Evolutionary conservation across 2,888 invertebrate genomes (phyloP).

Genomic region (Pseudanteris insignis): DNA sequence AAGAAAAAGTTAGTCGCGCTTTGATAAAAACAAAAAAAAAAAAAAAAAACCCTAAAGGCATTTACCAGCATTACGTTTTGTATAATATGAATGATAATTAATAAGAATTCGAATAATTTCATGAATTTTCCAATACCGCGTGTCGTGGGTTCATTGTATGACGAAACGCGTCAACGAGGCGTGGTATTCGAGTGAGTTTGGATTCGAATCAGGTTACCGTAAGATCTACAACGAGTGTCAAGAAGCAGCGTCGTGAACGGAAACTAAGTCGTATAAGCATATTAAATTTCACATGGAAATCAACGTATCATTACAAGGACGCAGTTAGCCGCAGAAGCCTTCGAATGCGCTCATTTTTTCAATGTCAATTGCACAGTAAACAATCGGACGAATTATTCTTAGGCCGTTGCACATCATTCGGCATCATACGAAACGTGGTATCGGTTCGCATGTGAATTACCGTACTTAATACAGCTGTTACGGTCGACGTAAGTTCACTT

Average conservation of each 20-base stretch:
- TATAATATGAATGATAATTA: constrained; percentile 15
- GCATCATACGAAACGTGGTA: no score
- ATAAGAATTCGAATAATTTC: constrained; percentile 18
- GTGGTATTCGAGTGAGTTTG: constrained; percentile 31
- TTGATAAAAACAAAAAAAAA: no score
- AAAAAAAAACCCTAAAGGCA: no score
- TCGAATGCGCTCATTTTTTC: constrained; percentile 30
- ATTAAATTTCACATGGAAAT: constrained; percentile 50
- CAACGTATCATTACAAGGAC: constrained; percentile 53
- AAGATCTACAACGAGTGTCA: constrained; percentile 43
- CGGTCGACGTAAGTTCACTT: no score
- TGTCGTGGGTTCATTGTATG: constrained; percentile 33
- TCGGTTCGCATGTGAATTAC: no score
- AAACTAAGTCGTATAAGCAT: constrained; percentile 48
- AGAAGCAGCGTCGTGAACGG: constrained; percentile 38
- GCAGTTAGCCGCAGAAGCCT: constrained; percentile 36
- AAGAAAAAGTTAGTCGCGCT: no score
- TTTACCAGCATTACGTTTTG: constrained; percentile 15
- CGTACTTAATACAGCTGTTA: no score
- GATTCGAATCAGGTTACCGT: constrained; percentile 41
- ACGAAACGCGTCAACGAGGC: constrained; percentile 38
- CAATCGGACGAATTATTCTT: no score
- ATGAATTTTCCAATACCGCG: constrained; percentile 24
- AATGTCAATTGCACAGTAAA: constrained; percentile 25
- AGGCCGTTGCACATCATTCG: no score